phyloP scores from a whole-genome alignment of 2,113 vertebrate species.

The Burhinus oedicnemus region DNA sequence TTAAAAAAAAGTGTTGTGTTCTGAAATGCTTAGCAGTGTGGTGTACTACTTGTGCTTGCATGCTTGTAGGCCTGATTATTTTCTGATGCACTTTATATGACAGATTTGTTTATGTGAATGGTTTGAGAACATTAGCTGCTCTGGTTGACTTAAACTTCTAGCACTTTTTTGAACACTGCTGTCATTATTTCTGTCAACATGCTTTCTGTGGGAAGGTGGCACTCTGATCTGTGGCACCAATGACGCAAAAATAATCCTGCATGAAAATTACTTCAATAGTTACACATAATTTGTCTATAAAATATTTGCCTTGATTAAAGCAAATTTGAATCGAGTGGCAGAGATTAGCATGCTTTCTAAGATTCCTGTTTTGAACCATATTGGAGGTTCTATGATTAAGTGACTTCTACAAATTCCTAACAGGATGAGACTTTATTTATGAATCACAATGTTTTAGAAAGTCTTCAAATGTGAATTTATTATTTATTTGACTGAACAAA shows the following conservation, averaged over 20 bases:
- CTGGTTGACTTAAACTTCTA: slow-evolving; percentile 55
- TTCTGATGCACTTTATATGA: slow-evolving; percentile 40
- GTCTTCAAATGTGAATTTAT: not conserved
- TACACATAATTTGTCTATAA: slow-evolving; percentile 21
- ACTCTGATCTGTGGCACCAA: slow-evolving; percentile 46
- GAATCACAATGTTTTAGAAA: not conserved
- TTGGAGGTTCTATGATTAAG: not conserved
- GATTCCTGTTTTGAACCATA: not conserved
- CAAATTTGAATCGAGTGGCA: not conserved
- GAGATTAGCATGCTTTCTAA: not conserved
- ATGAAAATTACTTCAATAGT: slow-evolving; percentile 32
- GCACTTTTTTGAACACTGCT: slow-evolving; percentile 63
- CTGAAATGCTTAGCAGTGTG: not conserved
- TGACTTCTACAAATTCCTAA: not conserved
- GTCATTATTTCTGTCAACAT: slow-evolving; percentile 25
- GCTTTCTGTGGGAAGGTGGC: slow-evolving; percentile 58
- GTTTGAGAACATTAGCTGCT: slow-evolving; percentile 50
- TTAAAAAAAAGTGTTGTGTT: not conserved
- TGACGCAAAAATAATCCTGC: slow-evolving; percentile 35
- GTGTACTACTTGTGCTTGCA: slow-evolving; percentile 58
- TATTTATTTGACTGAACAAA: slow-evolving; percentile 47
- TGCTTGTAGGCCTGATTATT: slow-evolving; percentile 58
- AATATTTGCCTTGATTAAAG: slow-evolving; percentile 47
- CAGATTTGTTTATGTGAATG: slow-evolving; percentile 57
- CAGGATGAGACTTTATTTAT: not conserved